Evolutionary conservation across 2,797 vertebrate genomes (phyloP), one percentile per base, ranked within the genome.

Genomic region (Brachymystax lenok): DNA sequence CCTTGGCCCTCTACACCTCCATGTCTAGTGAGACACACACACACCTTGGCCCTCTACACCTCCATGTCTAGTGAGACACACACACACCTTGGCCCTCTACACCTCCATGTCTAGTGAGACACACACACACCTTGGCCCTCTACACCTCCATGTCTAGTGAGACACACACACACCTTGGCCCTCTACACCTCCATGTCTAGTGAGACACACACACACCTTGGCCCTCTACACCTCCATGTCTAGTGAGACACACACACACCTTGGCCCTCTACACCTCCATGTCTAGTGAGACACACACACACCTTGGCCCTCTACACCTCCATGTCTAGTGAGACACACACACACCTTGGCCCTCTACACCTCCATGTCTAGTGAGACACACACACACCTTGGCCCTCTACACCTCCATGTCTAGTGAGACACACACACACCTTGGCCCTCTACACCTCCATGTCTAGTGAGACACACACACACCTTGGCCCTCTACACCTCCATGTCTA

Each of bases 241-340:
- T 14, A 59, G 10, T 59, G 8, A 59, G 56, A n/a, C n/a, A 59
- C 56, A 59, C 56, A 59, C 14, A 16, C 17, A 6, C 54, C 17
- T 5, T 5, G 0, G 5, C 98, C 0, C 96, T 99, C 80, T 98
- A 97, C 87, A 99, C 98, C 0, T 99, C 98, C 2, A 94, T 99
- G 89, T 99, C 98, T 77, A 33, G 33, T 33, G 33, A 33, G 33
- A n/a, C n/a, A 33, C 35, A 35, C 35, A 35, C 33, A 40, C 91
- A 97, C 96, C 5, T 99, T 99, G 54, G 97, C 98, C 0, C 96
- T 99, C 80, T 98, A 97, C 87, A 99, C 98, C 0, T 98, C 98
- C 2, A 94, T 99, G 89, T 99, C 98, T 77, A 30, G 28, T 30
- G 28, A 30, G 2, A n/a, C n/a, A 30, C 28, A 30, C 35, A 35